Conservation (phyloP, 2,797 vertebrate genomes). For the Pseudocheirus occidentalis region DNA sequence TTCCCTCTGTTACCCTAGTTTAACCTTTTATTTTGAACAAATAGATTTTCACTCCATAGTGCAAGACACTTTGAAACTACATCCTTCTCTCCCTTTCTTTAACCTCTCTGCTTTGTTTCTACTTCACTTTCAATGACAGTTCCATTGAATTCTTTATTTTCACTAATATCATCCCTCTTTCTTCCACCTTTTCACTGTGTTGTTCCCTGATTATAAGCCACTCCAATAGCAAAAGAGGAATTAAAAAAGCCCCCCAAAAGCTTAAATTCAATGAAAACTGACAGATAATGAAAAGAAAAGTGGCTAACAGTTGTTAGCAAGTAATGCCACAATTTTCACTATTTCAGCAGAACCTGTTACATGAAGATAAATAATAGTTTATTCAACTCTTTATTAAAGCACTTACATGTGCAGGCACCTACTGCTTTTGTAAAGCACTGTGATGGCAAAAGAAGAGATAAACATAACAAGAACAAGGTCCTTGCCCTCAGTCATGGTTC, state of each 20-base stretch:
- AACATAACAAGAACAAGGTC: background rate
- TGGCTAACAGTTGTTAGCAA: background rate
- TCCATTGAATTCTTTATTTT: background rate
- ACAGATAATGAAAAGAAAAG: background rate
- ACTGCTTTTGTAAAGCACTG: background rate
- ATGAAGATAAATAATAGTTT: background rate
- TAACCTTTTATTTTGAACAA: constrained; percentile 8
- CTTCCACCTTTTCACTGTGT: background rate
- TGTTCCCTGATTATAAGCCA: background rate
- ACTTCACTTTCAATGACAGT: background rate
- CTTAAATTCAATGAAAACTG: background rate
- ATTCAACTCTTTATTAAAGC: background rate
- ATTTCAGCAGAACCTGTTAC: background rate
- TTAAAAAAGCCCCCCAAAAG: background rate
- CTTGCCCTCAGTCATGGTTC: background rate
- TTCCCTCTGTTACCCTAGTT: background rate
- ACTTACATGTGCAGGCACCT: background rate
- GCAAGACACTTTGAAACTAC: background rate
- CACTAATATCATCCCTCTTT: constrained; percentile 36
- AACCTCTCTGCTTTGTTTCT: background rate
- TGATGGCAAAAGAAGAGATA: background rate
- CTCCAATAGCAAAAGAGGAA: background rate
- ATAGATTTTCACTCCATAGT: background rate
- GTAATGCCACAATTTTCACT: background rate
- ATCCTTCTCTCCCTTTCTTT: background rate